Conservation (phyloP, 1,140 invertebrate genomes). For the Dreissena rostriformis region DNA sequence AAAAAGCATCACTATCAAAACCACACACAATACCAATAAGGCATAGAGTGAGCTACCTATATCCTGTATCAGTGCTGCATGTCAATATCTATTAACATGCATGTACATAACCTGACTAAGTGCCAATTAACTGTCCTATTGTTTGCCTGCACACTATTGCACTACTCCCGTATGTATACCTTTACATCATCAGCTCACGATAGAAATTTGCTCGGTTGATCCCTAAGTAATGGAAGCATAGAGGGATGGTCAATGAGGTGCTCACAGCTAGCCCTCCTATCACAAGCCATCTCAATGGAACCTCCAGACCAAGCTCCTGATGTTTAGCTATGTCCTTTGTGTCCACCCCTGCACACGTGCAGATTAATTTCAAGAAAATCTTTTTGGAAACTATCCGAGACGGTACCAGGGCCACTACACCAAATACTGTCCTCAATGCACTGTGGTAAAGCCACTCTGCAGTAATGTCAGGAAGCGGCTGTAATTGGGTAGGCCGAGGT, state of each 20-base stretch:
- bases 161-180: neutral
- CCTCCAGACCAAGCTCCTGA: constrained; percentile 45
- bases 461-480: constrained; percentile 27
- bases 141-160: neutral
- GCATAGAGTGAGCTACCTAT: too few relatives aligned
- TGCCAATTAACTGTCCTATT: too few relatives aligned
- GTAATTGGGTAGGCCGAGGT: neutral
- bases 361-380: constrained; percentile 48
- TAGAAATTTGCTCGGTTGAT: constrained; percentile 33
- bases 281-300: constrained; percentile 42
- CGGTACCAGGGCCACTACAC: constrained; percentile 11
- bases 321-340: constrained; percentile 47
- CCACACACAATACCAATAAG: too few relatives aligned
- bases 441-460: constrained; percentile 32
- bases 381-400: constrained; percentile 46
- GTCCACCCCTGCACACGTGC: constrained; percentile 46
- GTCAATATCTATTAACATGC: too few relatives aligned
- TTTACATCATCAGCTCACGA: constrained; percentile 19
- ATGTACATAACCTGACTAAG: too few relatives aligned
- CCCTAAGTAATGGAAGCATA: constrained; percentile 39
- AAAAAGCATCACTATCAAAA: too few relatives aligned
- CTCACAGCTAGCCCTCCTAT: constrained; percentile 46
- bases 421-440: constrained; percentile 31
- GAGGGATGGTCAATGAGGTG: constrained; percentile 36
- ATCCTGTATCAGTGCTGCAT: too few relatives aligned